These are phyloP conservation scores for Ceratina australensis DNA, from an alignment of 1,140 invertebrate genomes.

Conservation along the genomic window DNA sequence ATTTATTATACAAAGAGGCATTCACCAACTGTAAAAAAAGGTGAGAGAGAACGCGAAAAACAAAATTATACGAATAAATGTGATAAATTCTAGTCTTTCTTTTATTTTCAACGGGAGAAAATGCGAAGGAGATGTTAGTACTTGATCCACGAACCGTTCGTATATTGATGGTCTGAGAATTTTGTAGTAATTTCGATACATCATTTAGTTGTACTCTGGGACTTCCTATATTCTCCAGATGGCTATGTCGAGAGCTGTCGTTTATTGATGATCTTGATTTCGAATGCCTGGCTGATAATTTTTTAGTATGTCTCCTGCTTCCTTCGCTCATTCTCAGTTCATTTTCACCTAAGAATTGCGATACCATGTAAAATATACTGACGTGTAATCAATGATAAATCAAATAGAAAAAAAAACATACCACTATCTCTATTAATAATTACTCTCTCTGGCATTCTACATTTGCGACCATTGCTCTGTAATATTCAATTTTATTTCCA, in stretches of 20 bases:
- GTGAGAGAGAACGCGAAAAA: too few relatives aligned
- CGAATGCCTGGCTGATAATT: conserved; percentile 56
- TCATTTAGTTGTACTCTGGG: conserved; percentile 71
- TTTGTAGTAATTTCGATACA: conserved; percentile 70
- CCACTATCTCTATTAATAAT: conserved; percentile 61
- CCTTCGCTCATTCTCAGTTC: conserved; percentile 60
- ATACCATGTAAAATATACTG: conserved; percentile 5
- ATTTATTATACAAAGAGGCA: too few relatives aligned
- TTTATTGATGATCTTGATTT: conserved; percentile 54
- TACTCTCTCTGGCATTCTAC: conserved; percentile 68
- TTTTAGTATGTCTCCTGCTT: conserved; percentile 53
- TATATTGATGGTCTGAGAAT: conserved; percentile 73
- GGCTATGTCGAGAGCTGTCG: neutral
- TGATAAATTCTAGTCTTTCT: too few relatives aligned
- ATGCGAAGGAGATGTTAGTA: too few relatives aligned
- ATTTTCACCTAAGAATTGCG: conserved; percentile 37
- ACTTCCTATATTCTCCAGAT: conserved; percentile 57
- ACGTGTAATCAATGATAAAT: neutral
- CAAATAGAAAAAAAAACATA: conserved; percentile 43
- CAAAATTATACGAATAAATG: neutral
- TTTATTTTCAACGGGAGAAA: too few relatives aligned
- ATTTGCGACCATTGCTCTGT: conserved; percentile 59
- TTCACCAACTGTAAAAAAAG: too few relatives aligned
- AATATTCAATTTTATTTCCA: conserved; percentile 9
- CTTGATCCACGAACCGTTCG: conserved; percentile 56